Percentiles rank a stretch among this genome's conserved stretches.
These are phyloP conservation scores for Octopus bimaculoides DNA, from an alignment of 1,140 invertebrate genomes.

Conservation along the genomic window DNA sequence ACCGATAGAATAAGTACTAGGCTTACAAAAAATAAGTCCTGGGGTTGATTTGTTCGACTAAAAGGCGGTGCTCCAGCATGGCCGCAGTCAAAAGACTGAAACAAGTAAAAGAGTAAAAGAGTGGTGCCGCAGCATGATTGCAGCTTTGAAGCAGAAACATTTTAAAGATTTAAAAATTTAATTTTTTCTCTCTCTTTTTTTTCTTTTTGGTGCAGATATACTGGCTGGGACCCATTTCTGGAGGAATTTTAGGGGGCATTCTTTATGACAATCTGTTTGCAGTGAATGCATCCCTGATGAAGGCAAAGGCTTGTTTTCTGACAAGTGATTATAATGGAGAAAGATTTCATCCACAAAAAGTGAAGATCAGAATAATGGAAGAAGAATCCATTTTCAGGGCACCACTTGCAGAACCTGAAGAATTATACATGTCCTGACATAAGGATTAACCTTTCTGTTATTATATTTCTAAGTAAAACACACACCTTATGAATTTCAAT, in stretches of 20 bases:
- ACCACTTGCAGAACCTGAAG: slow-evolving; percentile 6
- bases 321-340: slow-evolving; percentile 36
- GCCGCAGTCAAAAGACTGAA: too few species aligned
- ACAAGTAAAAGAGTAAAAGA: too few species aligned
- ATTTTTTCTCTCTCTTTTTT: not conserved
- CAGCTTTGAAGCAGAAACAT: not conserved
- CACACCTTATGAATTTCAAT: too few species aligned
- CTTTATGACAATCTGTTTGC: slow-evolving; percentile 75
- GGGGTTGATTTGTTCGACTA: too few species aligned
- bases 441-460: too few species aligned
- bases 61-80: too few species aligned
- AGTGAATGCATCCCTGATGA: slow-evolving; percentile 32
- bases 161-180: not conserved
- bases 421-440: not conserved
- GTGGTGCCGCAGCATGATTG: too few species aligned
- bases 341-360: slow-evolving; percentile 30
- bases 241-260: slow-evolving; percentile 72
- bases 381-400: slow-evolving; percentile 9
- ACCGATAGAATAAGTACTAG: too few species aligned
- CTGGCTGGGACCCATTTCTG: slow-evolving; percentile 82
- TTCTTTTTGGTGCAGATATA: slow-evolving; percentile 67
- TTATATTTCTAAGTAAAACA: too few species aligned
- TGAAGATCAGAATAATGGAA: slow-evolving; percentile 27
- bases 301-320: slow-evolving; percentile 33
- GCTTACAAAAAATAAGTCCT: too few species aligned